Base-by-base conservation (phyloP, 1,140 invertebrate genomes). In the Cherax quadricarinatus region DNA sequence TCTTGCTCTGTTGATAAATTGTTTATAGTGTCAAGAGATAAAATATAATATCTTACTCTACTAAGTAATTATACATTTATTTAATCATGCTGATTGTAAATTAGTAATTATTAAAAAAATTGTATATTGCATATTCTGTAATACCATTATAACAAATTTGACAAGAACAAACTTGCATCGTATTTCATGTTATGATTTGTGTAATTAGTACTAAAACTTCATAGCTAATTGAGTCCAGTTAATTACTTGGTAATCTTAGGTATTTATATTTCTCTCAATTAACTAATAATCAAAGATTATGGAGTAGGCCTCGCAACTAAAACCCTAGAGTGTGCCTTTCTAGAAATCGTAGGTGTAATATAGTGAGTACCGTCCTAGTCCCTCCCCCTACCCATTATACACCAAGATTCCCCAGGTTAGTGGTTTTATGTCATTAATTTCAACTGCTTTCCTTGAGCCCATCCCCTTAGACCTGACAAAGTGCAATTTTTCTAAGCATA, bases 361-460 rank as follows among this genome's bases (percentile, higher is more conserved):
- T 57, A 57, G 81, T 60, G 51, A 60, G 81, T 60, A 53, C 51
- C 81, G 51, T 60, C 62, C 49, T 51, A 70, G 30, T 18, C 70
- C 70, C 70, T 49, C 24, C 41, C 70, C 85, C 70, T 21, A 24
- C 48, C 66, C n/a, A 49, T 48, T 86, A 51, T 70, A 86, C 85
- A 51, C 70, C 85, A 75, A 75, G 85, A 75, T 24, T 70, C 70
- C 85, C 85, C 85, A 86, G 85, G 85, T 86, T 86, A 86, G 85
- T 86, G 85, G n/a, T 83, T 83, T 83, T 83, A 60, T 75, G 30
- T 53, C 12, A 51, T 49, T 62, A 73, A 75, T 73, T 70, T 49
- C 85, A 86, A 14, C 85, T 73, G 85, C 70, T 73, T 86, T 75
- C 12, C 49, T 41, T 53, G 70, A 53, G 75, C 70, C 85, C 70